Evolutionary conservation across 2,113 vertebrate genomes (phyloP).

Genomic region (Varanus komodoensis): DNA sequence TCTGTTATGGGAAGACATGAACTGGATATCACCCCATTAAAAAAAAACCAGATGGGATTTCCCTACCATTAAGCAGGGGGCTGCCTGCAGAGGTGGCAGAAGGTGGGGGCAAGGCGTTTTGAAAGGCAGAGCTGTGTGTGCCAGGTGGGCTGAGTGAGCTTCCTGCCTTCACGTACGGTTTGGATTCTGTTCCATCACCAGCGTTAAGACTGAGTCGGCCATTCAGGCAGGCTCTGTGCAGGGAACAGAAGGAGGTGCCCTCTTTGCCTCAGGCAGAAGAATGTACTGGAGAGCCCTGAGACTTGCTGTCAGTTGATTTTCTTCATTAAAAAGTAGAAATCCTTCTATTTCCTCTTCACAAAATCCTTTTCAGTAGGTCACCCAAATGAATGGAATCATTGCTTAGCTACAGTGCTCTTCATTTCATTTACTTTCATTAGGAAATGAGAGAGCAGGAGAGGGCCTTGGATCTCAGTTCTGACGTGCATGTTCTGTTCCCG

Average conservation of each 20-base stretch:
- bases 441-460: too few species aligned
- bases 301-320: too few species aligned
- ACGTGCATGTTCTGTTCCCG: not conserved
- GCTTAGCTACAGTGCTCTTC: not conserved
- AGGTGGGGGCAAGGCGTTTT: not conserved
- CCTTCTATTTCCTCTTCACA: slow-evolving; percentile 12
- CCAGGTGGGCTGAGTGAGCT: too few species aligned
- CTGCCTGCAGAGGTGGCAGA: too few species aligned
- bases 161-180: not conserved
- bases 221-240: too few species aligned
- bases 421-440: not conserved
- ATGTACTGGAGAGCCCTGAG: too few species aligned
- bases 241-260: too few species aligned
- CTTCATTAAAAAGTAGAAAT: not conserved
- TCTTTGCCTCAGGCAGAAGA: too few species aligned
- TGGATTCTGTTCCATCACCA: not conserved
- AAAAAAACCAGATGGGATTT: not conserved
- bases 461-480: not conserved
- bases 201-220: too few species aligned
- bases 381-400: not conserved
- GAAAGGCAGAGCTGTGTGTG: not conserved
- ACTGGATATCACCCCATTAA: not conserved
- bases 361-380: not conserved
- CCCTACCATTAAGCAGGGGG: too few species aligned
- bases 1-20: too few species aligned